Conservation (phyloP, 2,797 vertebrate species). For the Argya squamiceps region DNA sequence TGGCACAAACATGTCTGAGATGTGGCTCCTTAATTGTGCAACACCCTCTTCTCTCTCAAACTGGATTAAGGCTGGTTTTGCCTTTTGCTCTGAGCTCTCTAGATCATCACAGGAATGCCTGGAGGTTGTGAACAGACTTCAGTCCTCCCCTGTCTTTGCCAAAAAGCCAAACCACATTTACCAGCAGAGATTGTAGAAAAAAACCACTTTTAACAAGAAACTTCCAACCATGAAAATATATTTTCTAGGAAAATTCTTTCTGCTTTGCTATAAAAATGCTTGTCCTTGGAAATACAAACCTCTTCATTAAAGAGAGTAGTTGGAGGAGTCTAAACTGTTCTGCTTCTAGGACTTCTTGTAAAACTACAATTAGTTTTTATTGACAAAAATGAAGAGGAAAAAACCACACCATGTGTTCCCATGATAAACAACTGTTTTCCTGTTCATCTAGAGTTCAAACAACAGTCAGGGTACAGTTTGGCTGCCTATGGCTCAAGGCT, state of each 20-base stretch:
- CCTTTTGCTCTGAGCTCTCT: background rate
- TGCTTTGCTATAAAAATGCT: background rate
- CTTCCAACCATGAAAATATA: background rate
- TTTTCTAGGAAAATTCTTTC: conserved; percentile 20
- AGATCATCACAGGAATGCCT: background rate
- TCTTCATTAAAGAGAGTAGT: background rate
- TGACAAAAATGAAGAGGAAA: background rate
- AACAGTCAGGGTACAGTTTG: background rate
- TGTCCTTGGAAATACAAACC: background rate
- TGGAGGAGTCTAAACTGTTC: background rate
- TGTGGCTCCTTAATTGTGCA: background rate
- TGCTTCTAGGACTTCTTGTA: background rate
- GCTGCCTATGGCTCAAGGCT: background rate
- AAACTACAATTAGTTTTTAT: background rate
- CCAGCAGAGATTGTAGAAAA: background rate
- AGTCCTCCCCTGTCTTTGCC: background rate
- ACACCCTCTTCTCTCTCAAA: background rate
- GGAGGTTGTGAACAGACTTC: background rate
- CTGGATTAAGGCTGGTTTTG: background rate
- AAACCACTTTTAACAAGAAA: background rate
- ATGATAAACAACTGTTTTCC: background rate
- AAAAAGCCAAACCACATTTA: background rate
- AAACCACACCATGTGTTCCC: background rate
- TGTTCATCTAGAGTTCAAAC: background rate
- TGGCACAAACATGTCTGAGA: background rate